Evolutionary conservation across 2,797 vertebrate genomes (phyloP), one percentile per base, ranked within the genome.

Genomic region (Urosaurus nigricauda): DNA sequence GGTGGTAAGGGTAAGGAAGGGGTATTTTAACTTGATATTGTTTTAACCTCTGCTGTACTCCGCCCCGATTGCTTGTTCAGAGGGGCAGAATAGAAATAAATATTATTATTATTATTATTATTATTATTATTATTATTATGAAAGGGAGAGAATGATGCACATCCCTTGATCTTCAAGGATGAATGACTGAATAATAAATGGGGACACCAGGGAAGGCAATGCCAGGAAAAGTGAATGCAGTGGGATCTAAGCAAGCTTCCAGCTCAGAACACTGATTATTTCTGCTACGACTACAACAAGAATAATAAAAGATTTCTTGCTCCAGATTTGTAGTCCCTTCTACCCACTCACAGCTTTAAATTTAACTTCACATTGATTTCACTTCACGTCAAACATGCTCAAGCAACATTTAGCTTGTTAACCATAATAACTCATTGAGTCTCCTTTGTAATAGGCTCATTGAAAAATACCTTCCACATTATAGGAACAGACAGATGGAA

Each of bases 301-400:
- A 68, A 68, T 68, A 68, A 68, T 29, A 32, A n/a, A 29, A 60
- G 9, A 2, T 80, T 81, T 71, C 19, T 84, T 26, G 13, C 24
- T 63, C 12, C 6, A 84, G 51, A 60, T 68, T 68, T 84, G 26
- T 84, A 71, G 32, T 24, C 9, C 65, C 35, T 65, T 81, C 71
- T 79, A 32, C 58, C 43, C 2, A 8, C 35, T 0, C 58, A 53
- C 21, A 37, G 58, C 29, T 85, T 85, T 89, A 75, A 89, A 81
- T 32, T n/a, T 77, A 70, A 88, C 68, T 65, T 85, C 40, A 51
- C 56, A 75, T 75, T 89, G 84, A 65, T 89, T 89, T 81, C 65
- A 83, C 78, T 68, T 68, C 82, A 87, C 43, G 79, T 94, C 94
- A 88, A 87, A 93, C 93, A 94, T 91, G 86, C 71, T 89, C 89